Conservation (phyloP, 2,888 invertebrate species). For the Therioaphis trifolii region DNA sequence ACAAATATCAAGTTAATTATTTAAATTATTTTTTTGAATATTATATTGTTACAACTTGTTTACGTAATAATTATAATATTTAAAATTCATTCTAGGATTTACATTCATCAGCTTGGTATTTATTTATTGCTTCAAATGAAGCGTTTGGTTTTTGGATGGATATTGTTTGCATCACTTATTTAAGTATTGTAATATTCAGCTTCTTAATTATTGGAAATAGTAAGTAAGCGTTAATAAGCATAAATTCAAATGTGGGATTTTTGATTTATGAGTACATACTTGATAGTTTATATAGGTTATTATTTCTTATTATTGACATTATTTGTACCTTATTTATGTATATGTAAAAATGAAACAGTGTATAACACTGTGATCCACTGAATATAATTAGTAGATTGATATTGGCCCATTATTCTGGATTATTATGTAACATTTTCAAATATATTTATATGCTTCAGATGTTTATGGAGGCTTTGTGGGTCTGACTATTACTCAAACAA, state of each 20-base stretch:
- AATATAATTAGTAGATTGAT: no score
- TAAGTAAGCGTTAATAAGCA: slow-evolving; percentile 50
- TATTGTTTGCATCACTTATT: slow-evolving; percentile 86
- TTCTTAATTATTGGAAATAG: slow-evolving; percentile 74
- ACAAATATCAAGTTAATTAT: slow-evolving; percentile 76
- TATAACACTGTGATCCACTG: no score
- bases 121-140: slow-evolving; percentile 89
- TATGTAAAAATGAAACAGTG: no score
- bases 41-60: no score
- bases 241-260: no score
- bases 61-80: no score
- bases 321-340: no score
- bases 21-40: slow-evolving; percentile 18
- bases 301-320: no score
- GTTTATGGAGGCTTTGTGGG: slow-evolving; percentile 78
- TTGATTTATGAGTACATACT: no score
- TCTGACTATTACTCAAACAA: slow-evolving; percentile 83
- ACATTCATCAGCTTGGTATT: slow-evolving; percentile 84
- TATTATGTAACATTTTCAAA: slow-evolving; percentile 90
- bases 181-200: slow-evolving; percentile 85
- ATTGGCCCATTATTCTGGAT: slow-evolving; percentile 74
- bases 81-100: slow-evolving; percentile 50
- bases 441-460: slow-evolving; percentile 70
- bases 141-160: slow-evolving; percentile 96
- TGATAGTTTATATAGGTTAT: no score